Evolutionary conservation across 2,113 vertebrate species (phyloP).

Genomic region (Cnemophilus loriae): DNA sequence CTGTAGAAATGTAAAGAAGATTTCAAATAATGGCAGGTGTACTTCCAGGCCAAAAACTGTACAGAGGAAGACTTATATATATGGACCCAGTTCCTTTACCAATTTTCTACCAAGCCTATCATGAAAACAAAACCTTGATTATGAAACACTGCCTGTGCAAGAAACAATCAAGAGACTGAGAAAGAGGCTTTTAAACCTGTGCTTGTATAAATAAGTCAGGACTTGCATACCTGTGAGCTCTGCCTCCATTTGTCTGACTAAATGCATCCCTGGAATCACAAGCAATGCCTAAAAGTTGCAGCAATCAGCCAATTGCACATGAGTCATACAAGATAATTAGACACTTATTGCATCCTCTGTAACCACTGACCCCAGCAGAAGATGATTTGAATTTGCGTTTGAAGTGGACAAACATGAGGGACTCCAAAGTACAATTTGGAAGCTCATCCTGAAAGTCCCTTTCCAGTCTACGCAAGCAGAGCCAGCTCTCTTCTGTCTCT

Average conservation of each 20-base stretch:
- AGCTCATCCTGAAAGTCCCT: background rate
- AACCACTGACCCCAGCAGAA: background rate
- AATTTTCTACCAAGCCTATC: background rate
- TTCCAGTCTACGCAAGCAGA: background rate
- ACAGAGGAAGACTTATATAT: background rate
- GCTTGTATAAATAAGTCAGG: background rate
- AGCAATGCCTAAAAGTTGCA: background rate
- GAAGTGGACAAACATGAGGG: rapidly evolving
- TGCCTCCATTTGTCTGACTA: background rate
- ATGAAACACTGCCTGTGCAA: background rate
- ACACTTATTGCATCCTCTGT: background rate
- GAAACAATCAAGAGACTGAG: background rate
- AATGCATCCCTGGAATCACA: background rate
- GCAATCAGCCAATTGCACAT: background rate
- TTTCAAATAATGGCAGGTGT: background rate
- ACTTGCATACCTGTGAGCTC: background rate
- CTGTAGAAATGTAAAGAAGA: background rate
- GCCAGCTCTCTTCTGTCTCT: background rate
- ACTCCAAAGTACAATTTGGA: background rate
- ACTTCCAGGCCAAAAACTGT: background rate
- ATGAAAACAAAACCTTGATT: background rate
- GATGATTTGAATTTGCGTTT: background rate
- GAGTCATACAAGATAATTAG: background rate
- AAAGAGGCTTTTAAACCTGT: background rate
- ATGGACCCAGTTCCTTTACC: background rate